These are phyloP conservation scores for Psittacus erithacus DNA, from an alignment of 2,113 vertebrate species.

Conservation along the genomic window DNA sequence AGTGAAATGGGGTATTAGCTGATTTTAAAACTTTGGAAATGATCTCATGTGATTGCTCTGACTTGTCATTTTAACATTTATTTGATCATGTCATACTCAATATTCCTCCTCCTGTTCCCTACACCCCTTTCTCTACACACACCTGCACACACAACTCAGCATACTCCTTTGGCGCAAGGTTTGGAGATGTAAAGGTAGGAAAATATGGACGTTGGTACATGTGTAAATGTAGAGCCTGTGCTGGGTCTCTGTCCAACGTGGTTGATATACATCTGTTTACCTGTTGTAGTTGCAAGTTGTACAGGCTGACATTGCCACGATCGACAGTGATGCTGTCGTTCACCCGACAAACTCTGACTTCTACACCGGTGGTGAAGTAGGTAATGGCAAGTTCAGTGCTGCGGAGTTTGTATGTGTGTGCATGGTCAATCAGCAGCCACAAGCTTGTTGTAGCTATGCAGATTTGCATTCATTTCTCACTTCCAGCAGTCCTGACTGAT, in stretches of 20 bases:
- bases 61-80: constrained; percentile 78
- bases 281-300: constrained; percentile 99
- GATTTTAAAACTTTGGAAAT: constrained; percentile 75
- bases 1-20: constrained; percentile 75
- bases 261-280: constrained; percentile 94
- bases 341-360: constrained; percentile 99
- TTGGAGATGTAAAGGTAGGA: constrained; percentile 80
- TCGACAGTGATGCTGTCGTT: constrained; percentile 99
- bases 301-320: constrained; percentile 98
- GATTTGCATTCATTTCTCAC: constrained; percentile 80
- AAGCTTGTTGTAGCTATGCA: constrained; percentile 81
- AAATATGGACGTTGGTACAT: constrained; percentile 78
- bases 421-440: constrained; percentile 81
- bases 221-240: constrained; percentile 83
- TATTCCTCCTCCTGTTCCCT: constrained; percentile 74
- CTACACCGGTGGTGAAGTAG: constrained; percentile 99
- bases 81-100: constrained; percentile 78
- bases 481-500: constrained; percentile 79
- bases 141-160: constrained; percentile 76
- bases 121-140: constrained; percentile 74
- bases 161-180: constrained; percentile 74
- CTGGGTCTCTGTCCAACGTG: constrained; percentile 82
- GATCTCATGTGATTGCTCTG: constrained; percentile 76
- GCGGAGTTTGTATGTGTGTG: constrained; percentile 82
- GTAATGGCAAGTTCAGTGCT: constrained; percentile 91